Evolutionary conservation across 2,888 invertebrate species (phyloP), one percentile per base, ranked within the genome.

Genomic region (Melinaea menophilus): DNA sequence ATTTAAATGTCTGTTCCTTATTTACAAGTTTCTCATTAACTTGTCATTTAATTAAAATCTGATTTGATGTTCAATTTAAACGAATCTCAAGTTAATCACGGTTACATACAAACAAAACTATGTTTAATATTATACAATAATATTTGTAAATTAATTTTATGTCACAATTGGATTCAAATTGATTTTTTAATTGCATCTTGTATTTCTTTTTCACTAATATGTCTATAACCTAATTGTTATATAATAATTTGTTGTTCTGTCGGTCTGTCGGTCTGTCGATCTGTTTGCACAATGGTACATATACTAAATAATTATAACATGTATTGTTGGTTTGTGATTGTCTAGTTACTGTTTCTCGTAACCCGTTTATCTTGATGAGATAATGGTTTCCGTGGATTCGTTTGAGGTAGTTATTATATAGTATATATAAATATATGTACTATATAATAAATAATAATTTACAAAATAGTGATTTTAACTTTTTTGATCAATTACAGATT

Each of bases 221-320:
- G 13, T 51, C 31, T 51, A 31, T 51, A 51, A 31, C 41, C 51
- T 51, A 55, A 58, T 56, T 62, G 51, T 68, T 66, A 62, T 58
- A 59, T 58, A 68, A 68, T 33, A 62, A 61, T 68, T 65, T 68
- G 65, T 68, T 58, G 56, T 33, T 59, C 63, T 61, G 65, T 68
- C 61, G 56, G 34, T 59, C 63, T 61, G 67, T 65, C 46, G 11
- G 3, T 56, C 56, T 64, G 66, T 57, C 56, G 61, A 66, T 63
- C 66, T 64, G 62, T 69, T 67, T 71, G 60, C 63, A 72, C 69
- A 74, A 72, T 66, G 59, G 68, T 69, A 74, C 72, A 71, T 66
- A 70, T 63, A 65, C 47, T 51, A 63, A 58, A 66, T 74, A 72
- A 75, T 73, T 73, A 73, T 72, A 74, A 73, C 68, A 72, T 64